These are phyloP conservation scores for Atethmia centrago DNA, from an alignment of 2,888 invertebrate species.

Conservation along the genomic window DNA sequence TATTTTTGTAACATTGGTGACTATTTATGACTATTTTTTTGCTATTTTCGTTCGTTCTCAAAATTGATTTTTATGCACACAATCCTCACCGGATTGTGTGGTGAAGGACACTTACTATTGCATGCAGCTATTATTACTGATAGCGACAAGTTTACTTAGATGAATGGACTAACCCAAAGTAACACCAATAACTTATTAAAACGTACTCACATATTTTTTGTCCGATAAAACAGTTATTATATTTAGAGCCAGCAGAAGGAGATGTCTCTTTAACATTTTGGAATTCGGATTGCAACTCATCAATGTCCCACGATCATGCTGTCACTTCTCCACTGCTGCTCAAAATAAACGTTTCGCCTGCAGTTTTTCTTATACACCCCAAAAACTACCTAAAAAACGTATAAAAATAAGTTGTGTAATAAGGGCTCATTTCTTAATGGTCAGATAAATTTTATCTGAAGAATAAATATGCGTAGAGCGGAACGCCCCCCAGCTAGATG, in stretches of 20 bases:
- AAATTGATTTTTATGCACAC: too few species aligned
- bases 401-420: background rate
- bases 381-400: background rate
- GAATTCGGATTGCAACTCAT: background rate
- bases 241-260: conserved; percentile 11
- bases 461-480: too few species aligned
- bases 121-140: too few species aligned
- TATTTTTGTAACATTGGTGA: too few species aligned
- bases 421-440: background rate
- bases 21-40: too few species aligned
- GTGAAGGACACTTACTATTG: too few species aligned
- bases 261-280: conserved; percentile 10
- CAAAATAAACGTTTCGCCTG: background rate
- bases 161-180: too few species aligned
- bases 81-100: too few species aligned
- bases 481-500: too few species aligned
- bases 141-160: too few species aligned
- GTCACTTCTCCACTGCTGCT: background rate
- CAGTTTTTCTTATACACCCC: background rate
- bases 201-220: conserved; percentile 21
- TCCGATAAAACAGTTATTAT: conserved; percentile 4
- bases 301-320: background rate
- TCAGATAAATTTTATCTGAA: too few species aligned
- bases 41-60: too few species aligned
- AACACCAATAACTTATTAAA: background rate